Evolutionary conservation across 2,888 invertebrate genomes (phyloP).

Genomic region (Sisyra terminalis): DNA sequence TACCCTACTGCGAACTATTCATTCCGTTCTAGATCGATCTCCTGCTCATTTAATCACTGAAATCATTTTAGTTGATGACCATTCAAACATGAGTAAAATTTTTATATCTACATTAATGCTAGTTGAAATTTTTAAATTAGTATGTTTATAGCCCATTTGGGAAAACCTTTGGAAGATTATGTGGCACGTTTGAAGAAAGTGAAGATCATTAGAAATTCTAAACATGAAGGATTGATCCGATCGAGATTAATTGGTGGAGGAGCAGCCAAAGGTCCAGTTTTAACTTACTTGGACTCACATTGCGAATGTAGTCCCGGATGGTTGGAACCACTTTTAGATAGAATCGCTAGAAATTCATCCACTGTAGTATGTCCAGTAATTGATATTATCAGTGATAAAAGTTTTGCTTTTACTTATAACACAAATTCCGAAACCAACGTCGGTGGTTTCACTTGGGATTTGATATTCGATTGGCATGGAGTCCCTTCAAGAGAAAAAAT

Average conservation of each 20-base stretch:
- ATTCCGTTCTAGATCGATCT: conserved; percentile 88
- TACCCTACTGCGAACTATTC: conserved; percentile 85
- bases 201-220: conserved; percentile 73
- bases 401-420: conserved; percentile 79
- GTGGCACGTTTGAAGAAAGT: conserved; percentile 83
- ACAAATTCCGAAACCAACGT: conserved; percentile 78
- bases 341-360: conserved; percentile 69
- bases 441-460: conserved; percentile 86
- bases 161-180: conserved; percentile 85
- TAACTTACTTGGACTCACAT: conserved; percentile 96
- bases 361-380: conserved; percentile 93
- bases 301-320: conserved; percentile 95
- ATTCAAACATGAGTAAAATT: conserved; percentile 86
- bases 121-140: no score
- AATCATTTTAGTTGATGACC: conserved; percentile 93
- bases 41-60: conserved; percentile 81
- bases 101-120: no score
- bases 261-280: conserved; percentile 70
- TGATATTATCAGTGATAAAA: conserved; percentile 87
- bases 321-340: conserved; percentile 82
- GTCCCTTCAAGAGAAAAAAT: conserved; percentile 87
- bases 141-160: conserved; percentile 81
- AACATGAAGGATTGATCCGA: conserved; percentile 89
- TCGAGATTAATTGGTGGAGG: conserved; percentile 82
- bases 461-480: conserved; percentile 98